Base-by-base conservation (phyloP, 92 coral and sea anemone species). In the Epizoanthus stellaris region DNA sequence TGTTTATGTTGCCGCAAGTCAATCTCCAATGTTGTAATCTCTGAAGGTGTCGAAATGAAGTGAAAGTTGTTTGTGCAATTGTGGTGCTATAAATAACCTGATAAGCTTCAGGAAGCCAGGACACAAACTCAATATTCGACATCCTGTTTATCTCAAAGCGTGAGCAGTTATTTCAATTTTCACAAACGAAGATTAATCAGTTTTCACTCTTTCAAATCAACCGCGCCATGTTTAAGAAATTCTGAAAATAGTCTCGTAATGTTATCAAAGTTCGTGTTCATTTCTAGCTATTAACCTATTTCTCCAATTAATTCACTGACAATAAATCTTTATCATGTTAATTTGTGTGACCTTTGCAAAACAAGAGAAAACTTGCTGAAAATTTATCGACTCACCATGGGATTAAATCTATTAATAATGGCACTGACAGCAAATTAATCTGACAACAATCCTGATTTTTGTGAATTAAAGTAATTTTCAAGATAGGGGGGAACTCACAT, bases 111-210 rank as follows among this genome's bases (percentile, higher is more conserved):
- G 73, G 49, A 68, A 67, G 72, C 17, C 14, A 36, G 30, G 38
- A 12, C 70, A 34, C 17, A 67, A 34, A 34, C 14, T 2, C 12
- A 1, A 34, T 67, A 25, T 64, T 64, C 39, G 8, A 38, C n/a
- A 13, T 68, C 73, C 73, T 68, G 73, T 68, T 68, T 68, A 13
- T 39, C 34, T 38, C 73, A 38, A 68, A 11, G 72, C 40, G 16
- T 67, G 36, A 19, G 6, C 17, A 8, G 20, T 68, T 38, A 3
- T 40, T 38, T 36, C n/a, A 11, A 23, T 34, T 36, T 68, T 68
- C 72, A 11, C 5, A 34, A 52, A 52, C 14, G 56, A 52, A 52
- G 56, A 52, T 52, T 52, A 52, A 52, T 52, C 56, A 8, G 12
- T 13, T 49, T 49, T 49, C 54, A 49, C 54, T 49, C 10, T 13